A percentile compares a stretch with the other conserved stretches of the same genome.
phyloP scores from a whole-genome alignment of 1,140 invertebrate genomes.

The Anastatus disparis region DNA sequence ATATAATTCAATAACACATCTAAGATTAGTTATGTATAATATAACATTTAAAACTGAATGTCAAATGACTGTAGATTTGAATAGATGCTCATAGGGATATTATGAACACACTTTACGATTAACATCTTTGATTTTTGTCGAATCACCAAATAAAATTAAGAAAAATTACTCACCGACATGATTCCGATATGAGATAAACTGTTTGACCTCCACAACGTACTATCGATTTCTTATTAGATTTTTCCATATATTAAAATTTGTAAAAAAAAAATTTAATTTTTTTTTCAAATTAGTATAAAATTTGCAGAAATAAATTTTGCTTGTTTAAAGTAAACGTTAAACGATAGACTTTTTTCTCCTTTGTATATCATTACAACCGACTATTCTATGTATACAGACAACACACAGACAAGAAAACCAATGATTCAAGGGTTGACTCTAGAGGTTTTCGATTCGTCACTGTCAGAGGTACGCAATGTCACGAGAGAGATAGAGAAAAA shows the following conservation, averaged over 20 bases:
- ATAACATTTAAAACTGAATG: conserved; percentile 24
- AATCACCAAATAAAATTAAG: conserved; percentile 34
- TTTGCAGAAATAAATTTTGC: no score
- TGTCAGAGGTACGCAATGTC: conserved; percentile 55
- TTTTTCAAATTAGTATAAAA: no score
- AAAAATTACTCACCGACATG: conserved; percentile 9
- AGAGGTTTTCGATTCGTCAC: conserved; percentile 57
- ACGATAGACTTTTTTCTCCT: no score
- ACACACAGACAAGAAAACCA: conserved; percentile 16
- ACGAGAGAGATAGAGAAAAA: no score
- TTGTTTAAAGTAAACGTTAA: no score
- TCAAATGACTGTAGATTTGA: conserved; percentile 29
- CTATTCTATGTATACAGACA: no score
- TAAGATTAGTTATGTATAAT: no score
- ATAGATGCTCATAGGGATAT: conserved; percentile 16
- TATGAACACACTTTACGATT: conserved; percentile 26
- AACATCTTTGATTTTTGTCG: conserved; percentile 34
- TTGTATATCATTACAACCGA: no score
- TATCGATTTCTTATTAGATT: no score
- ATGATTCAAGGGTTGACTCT: conserved; percentile 58
- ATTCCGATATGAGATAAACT: not conserved
- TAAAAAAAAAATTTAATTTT: no score
- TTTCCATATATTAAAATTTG: no score
- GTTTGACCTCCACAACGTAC: no score
- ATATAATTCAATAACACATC: not conserved